Conservation (phyloP, 2,888 invertebrate genomes). For the Spilarctia lutea region DNA sequence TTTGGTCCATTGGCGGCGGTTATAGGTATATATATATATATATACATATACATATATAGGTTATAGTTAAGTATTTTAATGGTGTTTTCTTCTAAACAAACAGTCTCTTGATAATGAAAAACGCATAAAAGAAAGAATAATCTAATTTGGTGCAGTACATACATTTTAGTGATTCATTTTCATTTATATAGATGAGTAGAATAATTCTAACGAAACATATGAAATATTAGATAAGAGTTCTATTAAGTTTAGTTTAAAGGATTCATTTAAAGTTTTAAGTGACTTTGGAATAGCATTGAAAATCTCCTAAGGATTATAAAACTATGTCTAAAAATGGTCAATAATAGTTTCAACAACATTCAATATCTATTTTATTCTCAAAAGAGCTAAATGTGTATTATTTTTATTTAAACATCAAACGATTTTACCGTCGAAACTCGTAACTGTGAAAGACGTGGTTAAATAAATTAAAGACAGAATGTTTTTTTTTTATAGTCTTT, state of each 20-base stretch:
- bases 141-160: too few species aligned
- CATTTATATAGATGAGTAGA: too few species aligned
- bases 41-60: too few species aligned
- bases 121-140: too few species aligned
- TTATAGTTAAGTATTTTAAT: too few species aligned
- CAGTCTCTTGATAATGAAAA: too few species aligned
- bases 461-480: slow-evolving; percentile 47
- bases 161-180: too few species aligned
- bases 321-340: background rate
- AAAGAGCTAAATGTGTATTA: slow-evolving; percentile 10
- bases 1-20: too few species aligned
- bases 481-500: background rate
- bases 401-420: slow-evolving; percentile 26
- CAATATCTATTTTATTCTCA: background rate
- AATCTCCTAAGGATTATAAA: background rate
- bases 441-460: slow-evolving; percentile 37
- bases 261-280: background rate
- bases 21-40: too few species aligned
- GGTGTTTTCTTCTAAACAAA: too few species aligned
- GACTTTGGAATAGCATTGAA: background rate
- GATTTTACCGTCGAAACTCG: slow-evolving; percentile 38
- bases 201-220: too few species aligned
- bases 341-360: background rate
- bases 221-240: background rate
- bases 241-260: background rate